Conservation (phyloP, 2,113 vertebrate species). For the Carassius auratus region DNA sequence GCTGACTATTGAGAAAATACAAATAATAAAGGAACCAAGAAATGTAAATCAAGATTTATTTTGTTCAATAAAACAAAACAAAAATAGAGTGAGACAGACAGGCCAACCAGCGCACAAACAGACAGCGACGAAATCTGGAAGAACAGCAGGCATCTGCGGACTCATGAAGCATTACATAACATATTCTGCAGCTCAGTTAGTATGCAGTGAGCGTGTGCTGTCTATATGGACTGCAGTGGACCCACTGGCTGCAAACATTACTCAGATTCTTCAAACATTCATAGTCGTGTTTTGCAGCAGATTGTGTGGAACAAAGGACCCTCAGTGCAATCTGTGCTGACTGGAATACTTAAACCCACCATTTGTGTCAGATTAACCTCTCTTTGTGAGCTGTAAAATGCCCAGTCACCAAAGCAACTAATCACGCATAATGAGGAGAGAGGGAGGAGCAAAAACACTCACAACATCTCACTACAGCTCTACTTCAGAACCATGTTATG, state of each 20-base stretch:
- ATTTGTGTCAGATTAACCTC: slow-evolving; percentile 43
- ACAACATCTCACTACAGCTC: neutral
- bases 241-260: slow-evolving; percentile 55
- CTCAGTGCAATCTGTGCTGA: slow-evolving; percentile 51
- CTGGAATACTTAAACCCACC: slow-evolving; percentile 55
- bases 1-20: neutral
- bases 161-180: slow-evolving; percentile 45
- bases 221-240: slow-evolving; percentile 46
- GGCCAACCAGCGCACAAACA: neutral
- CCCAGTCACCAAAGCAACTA: slow-evolving; percentile 55
- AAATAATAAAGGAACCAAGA: neutral
- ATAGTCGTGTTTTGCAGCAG: slow-evolving; percentile 44
- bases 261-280: slow-evolving; percentile 63
- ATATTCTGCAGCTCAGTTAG: slow-evolving; percentile 58
- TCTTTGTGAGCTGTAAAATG: slow-evolving; percentile 48
- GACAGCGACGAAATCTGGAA: neutral
- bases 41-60: neutral
- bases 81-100: neutral
- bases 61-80: neutral
- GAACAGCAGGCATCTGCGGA: neutral
- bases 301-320: slow-evolving; percentile 62
- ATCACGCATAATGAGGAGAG: slow-evolving; percentile 39
- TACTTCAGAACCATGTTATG: no score
- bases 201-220: slow-evolving; percentile 58
- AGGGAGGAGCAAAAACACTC: neutral